Evolutionary conservation across 2,888 invertebrate species (phyloP), one percentile per base, ranked within the genome.

Genomic region (Cryptops parisi): DNA sequence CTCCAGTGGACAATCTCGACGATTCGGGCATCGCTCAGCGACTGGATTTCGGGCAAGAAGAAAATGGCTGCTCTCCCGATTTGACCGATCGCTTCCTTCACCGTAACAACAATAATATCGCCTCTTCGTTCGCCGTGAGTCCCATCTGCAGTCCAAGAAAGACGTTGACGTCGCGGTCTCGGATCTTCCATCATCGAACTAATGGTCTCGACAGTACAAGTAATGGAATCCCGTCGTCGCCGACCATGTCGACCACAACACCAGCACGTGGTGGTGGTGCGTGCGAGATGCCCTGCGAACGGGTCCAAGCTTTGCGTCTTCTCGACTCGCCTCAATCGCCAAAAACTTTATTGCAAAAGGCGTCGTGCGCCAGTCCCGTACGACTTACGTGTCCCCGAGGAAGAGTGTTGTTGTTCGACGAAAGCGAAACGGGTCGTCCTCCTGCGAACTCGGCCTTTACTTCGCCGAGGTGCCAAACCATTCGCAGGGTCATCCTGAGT

Each of bases 251-350:
- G 9, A n/a, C n/a, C n/a, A n/a, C n/a, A n/a, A n/a, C n/a, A n/a
- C n/a, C n/a, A n/a, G 33, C 33, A 33, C 33, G 15, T 33, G 33
- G 33, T 15, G 33, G 33, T 15, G 15, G 33, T 33, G 33, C 9
- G 15, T 15, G 6, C 33, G 33, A 33, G 33, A 33, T 9, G 33
- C 79, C 79, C 6, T 78, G 77, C 59, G 75, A 76, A 60, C 67
- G 75, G 59, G 76, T 78, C 33, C 65, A 76, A 58, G 75, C 78
- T 1, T 64, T 72, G 63, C 78, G 86, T 60, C 71, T 90, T 1
- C 85, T 85, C 64, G 87, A 88, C 70, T 84, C 84, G 49, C 88
- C 88, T 0, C 80, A 84, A 58, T 87, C 88, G 3, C 88, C 89
- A 2, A 87, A 86, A 71, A 85, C 85, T 0, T 73, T 89, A 19